Conservation (phyloP, 2,113 vertebrate genomes). For the Myxocyprinus asiaticus region DNA sequence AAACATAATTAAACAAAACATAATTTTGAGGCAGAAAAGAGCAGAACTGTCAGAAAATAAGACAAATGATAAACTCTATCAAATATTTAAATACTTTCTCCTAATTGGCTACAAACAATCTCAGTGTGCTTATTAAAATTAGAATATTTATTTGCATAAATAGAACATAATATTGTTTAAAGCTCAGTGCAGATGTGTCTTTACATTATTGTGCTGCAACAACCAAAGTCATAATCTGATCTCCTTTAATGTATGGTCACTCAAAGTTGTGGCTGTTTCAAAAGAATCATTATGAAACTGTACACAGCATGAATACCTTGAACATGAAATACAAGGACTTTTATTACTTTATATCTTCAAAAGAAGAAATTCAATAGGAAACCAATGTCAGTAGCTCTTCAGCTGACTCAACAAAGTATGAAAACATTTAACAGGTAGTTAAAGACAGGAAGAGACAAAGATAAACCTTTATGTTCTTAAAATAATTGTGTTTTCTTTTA, state of each 20-base stretch:
- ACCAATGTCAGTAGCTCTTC: conserved; percentile 48
- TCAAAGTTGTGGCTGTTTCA: conserved; percentile 24
- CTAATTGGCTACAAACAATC: conserved; percentile 72
- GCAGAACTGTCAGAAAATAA: conserved; percentile 55
- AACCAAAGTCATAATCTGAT: conserved; percentile 36
- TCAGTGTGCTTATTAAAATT: conserved; percentile 69
- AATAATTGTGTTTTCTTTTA: too few relatives aligned
- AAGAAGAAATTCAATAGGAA: conserved; percentile 63
- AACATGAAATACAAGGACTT: conserved; percentile 63
- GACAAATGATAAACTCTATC: conserved; percentile 52
- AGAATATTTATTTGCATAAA: conserved; percentile 71
- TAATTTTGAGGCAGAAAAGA: conserved; percentile 33
- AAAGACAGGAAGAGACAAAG: conserved; percentile 54
- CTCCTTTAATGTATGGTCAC: conserved; percentile 29
- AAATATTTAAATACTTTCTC: conserved; percentile 65
- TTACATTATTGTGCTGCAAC: conserved; percentile 52
- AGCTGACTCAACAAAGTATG: too few relatives aligned
- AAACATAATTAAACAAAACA: not conserved
- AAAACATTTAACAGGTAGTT: conserved; percentile 57
- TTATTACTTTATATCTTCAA: conserved; percentile 49
- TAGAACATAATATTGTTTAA: conserved; percentile 70
- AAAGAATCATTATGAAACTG: conserved; percentile 64
- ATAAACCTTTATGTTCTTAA: conserved; percentile 62
- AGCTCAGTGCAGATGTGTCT: conserved; percentile 68
- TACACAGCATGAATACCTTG: conserved; percentile 73